Conservation (phyloP, 2,888 invertebrate species). For the Thereva unica region DNA sequence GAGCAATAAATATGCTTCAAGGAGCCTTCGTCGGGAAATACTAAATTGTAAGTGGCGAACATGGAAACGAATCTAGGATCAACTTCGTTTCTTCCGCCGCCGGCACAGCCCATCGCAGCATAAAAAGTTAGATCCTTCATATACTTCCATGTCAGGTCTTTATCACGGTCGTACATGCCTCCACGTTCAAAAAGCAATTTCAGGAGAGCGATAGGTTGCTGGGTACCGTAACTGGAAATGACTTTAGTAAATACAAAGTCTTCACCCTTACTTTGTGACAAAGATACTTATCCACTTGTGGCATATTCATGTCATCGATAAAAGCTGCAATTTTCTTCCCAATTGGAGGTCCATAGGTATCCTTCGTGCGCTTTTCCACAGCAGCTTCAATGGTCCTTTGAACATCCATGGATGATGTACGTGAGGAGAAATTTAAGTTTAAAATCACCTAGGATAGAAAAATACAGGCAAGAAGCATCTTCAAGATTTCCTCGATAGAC, state of each 20-base stretch:
- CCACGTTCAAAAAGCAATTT: conserved; percentile 86
- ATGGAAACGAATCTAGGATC: conserved; percentile 90
- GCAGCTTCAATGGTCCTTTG: conserved; percentile 85
- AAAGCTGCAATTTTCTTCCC: conserved; percentile 89
- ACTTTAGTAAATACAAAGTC: neutral
- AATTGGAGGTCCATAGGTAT: conserved; percentile 85
- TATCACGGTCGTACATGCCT: conserved; percentile 87
- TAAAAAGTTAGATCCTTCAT: conserved; percentile 78
- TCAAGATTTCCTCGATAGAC: neutral
- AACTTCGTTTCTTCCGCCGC: conserved; percentile 87
- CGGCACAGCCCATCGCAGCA: conserved; percentile 85
- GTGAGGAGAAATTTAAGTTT: conserved; percentile 88
- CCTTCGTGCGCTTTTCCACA: conserved; percentile 88
- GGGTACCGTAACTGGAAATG: conserved; percentile 74
- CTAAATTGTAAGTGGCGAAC: conserved; percentile 85
- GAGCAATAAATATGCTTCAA: conserved; percentile 81
- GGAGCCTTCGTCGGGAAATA: conserved; percentile 78
- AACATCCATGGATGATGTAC: conserved; percentile 88
- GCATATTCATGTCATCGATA: conserved; percentile 96
- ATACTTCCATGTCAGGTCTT: conserved; percentile 87
- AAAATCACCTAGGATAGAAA: conserved; percentile 51
- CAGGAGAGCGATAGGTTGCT: conserved; percentile 90
- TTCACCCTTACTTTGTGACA: neutral
- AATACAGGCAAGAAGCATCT: neutral
- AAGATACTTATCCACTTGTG: conserved; percentile 65